Evolutionary conservation across 1,140 invertebrate genomes (phyloP).

Genomic region (Atopsyche davidsoni): DNA sequence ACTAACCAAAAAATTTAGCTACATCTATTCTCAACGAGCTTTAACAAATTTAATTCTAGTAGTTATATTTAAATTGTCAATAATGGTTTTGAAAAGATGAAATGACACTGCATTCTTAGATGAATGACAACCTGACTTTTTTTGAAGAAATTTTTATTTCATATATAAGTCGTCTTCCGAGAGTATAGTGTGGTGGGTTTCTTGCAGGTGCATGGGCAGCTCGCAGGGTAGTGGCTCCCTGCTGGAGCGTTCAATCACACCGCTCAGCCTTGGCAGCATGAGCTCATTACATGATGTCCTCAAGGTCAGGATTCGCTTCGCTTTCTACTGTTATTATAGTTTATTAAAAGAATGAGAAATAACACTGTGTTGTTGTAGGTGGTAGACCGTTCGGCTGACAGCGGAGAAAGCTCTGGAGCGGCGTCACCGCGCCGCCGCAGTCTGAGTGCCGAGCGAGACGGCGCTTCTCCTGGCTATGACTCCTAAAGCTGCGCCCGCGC

Average conservation of each 20-base stretch:
- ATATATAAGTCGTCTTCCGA: too few relatives aligned
- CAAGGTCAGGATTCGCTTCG: slow-evolving; percentile 35
- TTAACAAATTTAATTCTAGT: too few relatives aligned
- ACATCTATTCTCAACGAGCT: too few relatives aligned
- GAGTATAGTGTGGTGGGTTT: too few relatives aligned
- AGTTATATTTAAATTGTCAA: too few relatives aligned
- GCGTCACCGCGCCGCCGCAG: slow-evolving; percentile 26
- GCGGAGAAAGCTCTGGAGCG: slow-evolving; percentile 26
- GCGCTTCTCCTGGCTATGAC: slow-evolving; percentile 24
- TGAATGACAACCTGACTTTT: too few relatives aligned
- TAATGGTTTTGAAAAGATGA: too few relatives aligned
- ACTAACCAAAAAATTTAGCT: too few relatives aligned
- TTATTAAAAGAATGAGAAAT: background rate
- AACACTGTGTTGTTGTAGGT: slow-evolving; percentile 19
- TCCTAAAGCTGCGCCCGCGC: slow-evolving; percentile 15
- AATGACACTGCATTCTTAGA: too few relatives aligned
- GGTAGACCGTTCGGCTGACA: slow-evolving; percentile 27
- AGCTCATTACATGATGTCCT: slow-evolving; percentile 68
- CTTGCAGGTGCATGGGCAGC: slow-evolving; percentile 40
- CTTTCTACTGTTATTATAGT: background rate
- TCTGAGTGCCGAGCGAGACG: slow-evolving; percentile 23
- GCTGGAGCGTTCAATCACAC: slow-evolving; percentile 56
- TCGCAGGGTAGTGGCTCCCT: slow-evolving; percentile 46
- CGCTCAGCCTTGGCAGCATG: slow-evolving; percentile 64
- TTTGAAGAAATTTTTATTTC: too few relatives aligned